Percentiles rank a stretch among this genome's conserved stretches.
These are phyloP conservation scores for Chironomus tentans DNA, from an alignment of 2,888 invertebrate genomes.

Conservation along the genomic window DNA sequence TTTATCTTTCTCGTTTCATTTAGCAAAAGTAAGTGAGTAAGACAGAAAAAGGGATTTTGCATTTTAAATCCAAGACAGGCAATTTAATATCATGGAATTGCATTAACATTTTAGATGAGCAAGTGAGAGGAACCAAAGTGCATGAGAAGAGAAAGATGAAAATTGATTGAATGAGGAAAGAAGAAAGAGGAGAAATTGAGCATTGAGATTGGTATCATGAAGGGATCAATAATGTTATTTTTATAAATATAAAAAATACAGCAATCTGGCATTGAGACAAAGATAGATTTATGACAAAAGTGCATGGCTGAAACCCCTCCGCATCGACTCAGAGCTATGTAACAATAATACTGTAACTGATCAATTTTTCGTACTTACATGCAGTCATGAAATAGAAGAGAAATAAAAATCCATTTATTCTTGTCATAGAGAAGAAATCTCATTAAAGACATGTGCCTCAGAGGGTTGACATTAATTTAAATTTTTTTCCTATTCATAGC, in stretches of 20 bases:
- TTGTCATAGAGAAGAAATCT: conserved; percentile 17
- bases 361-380: conserved; percentile 10
- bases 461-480: conserved; percentile 26
- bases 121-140: not conserved
- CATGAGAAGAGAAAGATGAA: not conserved
- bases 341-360: conserved; percentile 6
- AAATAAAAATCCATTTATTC: conserved; percentile 20
- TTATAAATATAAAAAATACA: not conserved
- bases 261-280: not conserved
- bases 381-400: not conserved
- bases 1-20: no score
- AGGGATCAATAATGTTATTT: conserved; percentile 19
- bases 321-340: not conserved
- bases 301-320: not conserved
- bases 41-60: not conserved
- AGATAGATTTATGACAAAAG: conserved; percentile 19
- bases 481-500: not conserved
- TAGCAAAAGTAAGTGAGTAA: not conserved
- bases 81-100: conserved; percentile 10
- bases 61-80: conserved; percentile 10
- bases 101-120: not conserved
- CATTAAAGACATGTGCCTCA: conserved; percentile 26
- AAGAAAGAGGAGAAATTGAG: not conserved
- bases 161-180: no score
- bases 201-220: conserved; percentile 5